Evolutionary conservation across 37 sponge, comb jelly and placozoan species (phyloP).

Genomic region (Aphrocallistes beatrix): DNA sequence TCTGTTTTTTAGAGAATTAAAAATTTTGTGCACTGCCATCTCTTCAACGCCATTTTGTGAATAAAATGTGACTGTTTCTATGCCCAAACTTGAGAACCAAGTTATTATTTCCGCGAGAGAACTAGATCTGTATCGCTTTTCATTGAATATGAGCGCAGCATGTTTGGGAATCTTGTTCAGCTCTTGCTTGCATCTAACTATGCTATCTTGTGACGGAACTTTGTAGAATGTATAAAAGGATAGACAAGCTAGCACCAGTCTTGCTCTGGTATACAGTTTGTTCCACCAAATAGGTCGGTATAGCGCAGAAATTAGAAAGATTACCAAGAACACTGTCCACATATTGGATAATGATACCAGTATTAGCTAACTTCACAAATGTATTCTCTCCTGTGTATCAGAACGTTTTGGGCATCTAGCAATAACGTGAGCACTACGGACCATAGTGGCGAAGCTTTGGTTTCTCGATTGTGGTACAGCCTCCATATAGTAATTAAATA

Average conservation of each 20-base stretch:
- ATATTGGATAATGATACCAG: too few species aligned
- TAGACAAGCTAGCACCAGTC: not conserved
- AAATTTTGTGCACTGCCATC: not conserved
- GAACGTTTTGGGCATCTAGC: too few species aligned
- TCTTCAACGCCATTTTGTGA: not conserved
- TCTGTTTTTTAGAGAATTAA: not conserved
- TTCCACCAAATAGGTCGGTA: not conserved
- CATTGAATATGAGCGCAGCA: not conserved
- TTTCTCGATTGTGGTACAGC: too few species aligned
- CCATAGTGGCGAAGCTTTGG: too few species aligned
- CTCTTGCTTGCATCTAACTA: not conserved
- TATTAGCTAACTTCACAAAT: too few species aligned
- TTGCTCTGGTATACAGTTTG: not conserved
- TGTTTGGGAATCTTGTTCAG: not conserved
- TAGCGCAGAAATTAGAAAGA: not conserved
- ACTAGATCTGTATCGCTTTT: not conserved
- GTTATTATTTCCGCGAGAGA: not conserved
- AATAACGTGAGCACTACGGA: too few species aligned
- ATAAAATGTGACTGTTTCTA: not conserved
- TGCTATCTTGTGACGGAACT: not conserved
- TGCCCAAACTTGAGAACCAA: not conserved
- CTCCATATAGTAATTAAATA: too few species aligned
- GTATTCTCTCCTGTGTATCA: too few species aligned
- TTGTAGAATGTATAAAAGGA: not conserved
- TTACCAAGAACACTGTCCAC: too few species aligned